Evolutionary conservation across 2,797 vertebrate genomes (phyloP).

Genomic region (Cheirogaleus major): DNA sequence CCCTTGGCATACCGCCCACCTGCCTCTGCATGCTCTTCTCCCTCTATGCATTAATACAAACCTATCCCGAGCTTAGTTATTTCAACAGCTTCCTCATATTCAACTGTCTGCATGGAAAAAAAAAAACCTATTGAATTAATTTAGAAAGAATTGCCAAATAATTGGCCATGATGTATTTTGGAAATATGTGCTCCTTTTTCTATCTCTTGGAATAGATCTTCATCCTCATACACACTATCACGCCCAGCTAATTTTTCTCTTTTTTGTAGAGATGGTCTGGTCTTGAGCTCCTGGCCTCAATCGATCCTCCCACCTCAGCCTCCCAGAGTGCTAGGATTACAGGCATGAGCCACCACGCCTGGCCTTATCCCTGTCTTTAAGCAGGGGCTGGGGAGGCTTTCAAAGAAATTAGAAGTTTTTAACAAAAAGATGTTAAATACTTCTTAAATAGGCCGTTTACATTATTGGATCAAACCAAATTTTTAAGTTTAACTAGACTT

Average conservation of each 20-base stretch:
- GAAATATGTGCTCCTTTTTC: not conserved
- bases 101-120: not conserved
- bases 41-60: not conserved
- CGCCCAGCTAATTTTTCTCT: not conserved
- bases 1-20: not conserved
- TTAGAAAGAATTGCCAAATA: not conserved
- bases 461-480: not conserved
- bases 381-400: not conserved
- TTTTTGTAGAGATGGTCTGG: not conserved
- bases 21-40: not conserved
- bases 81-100: not conserved
- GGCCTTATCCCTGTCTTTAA: not conserved
- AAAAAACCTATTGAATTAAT: not conserved
- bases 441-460: not conserved
- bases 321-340: not conserved
- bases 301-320: not conserved
- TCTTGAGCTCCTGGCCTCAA: not conserved
- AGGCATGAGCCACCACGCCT: not conserved
- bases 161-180: not conserved
- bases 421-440: not conserved
- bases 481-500: not conserved
- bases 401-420: not conserved
- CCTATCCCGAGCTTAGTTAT: not conserved
- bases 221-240: not conserved
- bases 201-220: not conserved